Conservation (phyloP, 2,888 invertebrate species). For the Ophion costatus region DNA sequence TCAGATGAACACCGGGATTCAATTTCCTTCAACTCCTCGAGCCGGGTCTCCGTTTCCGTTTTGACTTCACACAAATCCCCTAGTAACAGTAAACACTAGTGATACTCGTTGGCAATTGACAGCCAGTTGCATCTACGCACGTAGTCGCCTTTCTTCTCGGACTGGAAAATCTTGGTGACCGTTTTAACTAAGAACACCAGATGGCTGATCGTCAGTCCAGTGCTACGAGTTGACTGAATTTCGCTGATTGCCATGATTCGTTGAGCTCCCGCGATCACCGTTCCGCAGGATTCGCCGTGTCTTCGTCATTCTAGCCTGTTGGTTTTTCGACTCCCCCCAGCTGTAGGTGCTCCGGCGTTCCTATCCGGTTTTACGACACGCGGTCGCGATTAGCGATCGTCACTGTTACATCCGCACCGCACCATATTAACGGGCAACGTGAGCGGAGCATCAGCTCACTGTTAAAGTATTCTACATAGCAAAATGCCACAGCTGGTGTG, state of each 20-base stretch:
- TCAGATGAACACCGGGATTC: slow-evolving; percentile 30
- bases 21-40: background rate
- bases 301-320: slow-evolving; percentile 31
- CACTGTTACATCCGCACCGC: slow-evolving; percentile 30
- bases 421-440: slow-evolving; percentile 35
- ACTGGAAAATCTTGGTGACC: slow-evolving; percentile 37
- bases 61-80: background rate
- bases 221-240: slow-evolving; percentile 55
- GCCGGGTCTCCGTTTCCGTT: background rate
- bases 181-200: slow-evolving; percentile 15
- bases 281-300: slow-evolving; percentile 19
- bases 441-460: slow-evolving; percentile 42
- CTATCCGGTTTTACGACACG: slow-evolving; percentile 27
- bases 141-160: slow-evolving; percentile 24
- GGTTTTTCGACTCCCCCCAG: background rate
- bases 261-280: slow-evolving; percentile 10
- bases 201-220: slow-evolving; percentile 30
- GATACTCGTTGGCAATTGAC: background rate
- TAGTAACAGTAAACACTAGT: background rate
- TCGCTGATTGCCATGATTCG: slow-evolving; percentile 30
- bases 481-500: slow-evolving; percentile 43
- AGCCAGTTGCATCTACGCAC: slow-evolving; percentile 10
- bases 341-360: background rate
- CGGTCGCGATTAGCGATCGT: slow-evolving; percentile 42
- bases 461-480: slow-evolving; percentile 24